A percentile compares a stretch with the other conserved stretches of the same genome.
Conservation (phyloP, 2,797 vertebrate genomes). For the Gallinago solitaria region DNA sequence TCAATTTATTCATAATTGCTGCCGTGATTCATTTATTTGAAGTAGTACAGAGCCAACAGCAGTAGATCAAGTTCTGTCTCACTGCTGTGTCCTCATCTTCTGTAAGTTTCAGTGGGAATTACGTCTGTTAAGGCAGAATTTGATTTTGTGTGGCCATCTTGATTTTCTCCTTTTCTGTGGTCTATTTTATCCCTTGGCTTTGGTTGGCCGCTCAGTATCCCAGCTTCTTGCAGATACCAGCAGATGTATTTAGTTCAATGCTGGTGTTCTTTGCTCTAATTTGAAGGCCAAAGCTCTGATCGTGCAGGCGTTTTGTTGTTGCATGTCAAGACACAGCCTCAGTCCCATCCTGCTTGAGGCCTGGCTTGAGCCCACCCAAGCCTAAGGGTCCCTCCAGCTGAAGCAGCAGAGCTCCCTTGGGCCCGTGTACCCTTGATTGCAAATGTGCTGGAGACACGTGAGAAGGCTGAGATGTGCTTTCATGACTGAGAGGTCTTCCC, state of each 20-base stretch:
- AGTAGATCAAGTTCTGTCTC: not conserved
- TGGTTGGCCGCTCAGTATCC: not conserved
- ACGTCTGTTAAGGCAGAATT: not conserved
- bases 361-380: not conserved
- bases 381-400: not conserved
- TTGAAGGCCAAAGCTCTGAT: not conserved
- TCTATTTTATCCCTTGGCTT: not conserved
- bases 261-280: not conserved
- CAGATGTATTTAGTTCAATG: not conserved
- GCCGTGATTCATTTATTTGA: slow-evolving; percentile 14
- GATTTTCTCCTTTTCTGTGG: not conserved
- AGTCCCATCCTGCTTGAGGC: not conserved
- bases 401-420: not conserved
- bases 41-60: not conserved
- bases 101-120: not conserved
- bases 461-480: not conserved
- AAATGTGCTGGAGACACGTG: rapidly evolving
- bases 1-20: slow-evolving; percentile 66
- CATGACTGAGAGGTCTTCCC: not conserved
- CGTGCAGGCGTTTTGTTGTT: not conserved
- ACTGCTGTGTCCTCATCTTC: not conserved
- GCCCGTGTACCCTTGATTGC: not conserved
- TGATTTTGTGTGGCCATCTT: not conserved
- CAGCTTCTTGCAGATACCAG: not conserved
- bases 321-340: not conserved